Evolutionary conservation across 2,113 vertebrate species (phyloP), one percentile per base, ranked within the genome.

Genomic region (Oreochromis tanganicae): DNA sequence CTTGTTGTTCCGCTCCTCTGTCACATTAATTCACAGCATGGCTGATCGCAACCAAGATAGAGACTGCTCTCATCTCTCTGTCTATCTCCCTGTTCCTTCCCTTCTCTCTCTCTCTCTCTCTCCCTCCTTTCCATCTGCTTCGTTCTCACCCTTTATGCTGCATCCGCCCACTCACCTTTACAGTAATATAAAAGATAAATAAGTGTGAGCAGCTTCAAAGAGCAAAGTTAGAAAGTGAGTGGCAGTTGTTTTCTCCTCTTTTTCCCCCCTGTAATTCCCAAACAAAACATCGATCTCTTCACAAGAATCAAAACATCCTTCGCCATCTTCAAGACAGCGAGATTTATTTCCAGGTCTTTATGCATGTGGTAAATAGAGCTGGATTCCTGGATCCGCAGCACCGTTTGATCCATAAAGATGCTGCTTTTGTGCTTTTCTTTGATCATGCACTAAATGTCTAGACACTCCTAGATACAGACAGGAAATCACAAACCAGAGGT

Each of bases 161-260:
- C 89, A 91, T 88, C 90, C 91, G 1, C 94, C 95, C 93, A 94
- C 94, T 94, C 94, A 92, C 85, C 56, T 89, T 85, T 85, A 90
- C 66, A 87, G 87, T 56, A 66, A 91, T 80, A 92, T 87, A 81
- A 92, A 75, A 87, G 36, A 85, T 82, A 91, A 92, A 90, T 87
- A 89, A 90, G 85, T 90, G 80, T 24, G 57, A 85, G 87, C 78
- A 5, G 32, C 85, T 84, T 91, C 66, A 84, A 88, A 87, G 46
- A 82, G 86, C 71, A 78, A 56, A 68, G 34, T 84, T 78, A 85
- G 24, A 1, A 5, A 83, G 21, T 63, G 79, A 84, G 24, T 78
- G 82, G 41, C 85, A 80, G 66, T 68, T 81, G 13, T 85, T 87
- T 81, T 13, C 32, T 13, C 17, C 14, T 36, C 41, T 10, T 2